A percentile compares a stretch with the other conserved stretches of the same genome.
These are phyloP conservation scores for Rachycentron canadum DNA, from an alignment of 2,797 vertebrate genomes.

Conservation along the genomic window DNA sequence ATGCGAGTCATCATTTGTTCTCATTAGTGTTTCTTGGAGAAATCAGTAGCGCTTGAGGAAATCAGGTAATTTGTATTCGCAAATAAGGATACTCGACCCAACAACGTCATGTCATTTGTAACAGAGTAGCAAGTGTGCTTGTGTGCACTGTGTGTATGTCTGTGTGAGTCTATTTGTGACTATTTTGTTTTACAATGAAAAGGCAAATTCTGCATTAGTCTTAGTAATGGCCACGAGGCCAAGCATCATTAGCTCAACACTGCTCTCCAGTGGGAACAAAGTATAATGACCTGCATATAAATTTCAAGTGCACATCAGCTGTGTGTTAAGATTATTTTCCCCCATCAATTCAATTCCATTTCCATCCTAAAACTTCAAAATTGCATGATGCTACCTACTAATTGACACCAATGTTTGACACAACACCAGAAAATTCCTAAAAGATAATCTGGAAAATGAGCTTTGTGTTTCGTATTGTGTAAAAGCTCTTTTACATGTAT, in stretches of 20 bases:
- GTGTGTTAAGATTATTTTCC: neutral
- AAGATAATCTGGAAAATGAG: neutral
- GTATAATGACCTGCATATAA: conserved; percentile 26
- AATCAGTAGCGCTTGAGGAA: conserved; percentile 85
- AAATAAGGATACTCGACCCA: conserved; percentile 78
- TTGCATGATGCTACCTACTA: neutral
- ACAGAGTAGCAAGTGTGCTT: conserved; percentile 47
- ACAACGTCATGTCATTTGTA: conserved; percentile 73
- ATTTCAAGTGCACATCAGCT: conserved; percentile 36
- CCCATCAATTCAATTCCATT: neutral
- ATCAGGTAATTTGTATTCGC: conserved; percentile 84
- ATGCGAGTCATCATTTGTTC: conserved; percentile 83
- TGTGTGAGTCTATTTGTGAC: conserved; percentile 52
- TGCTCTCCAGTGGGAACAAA: conserved; percentile 76
- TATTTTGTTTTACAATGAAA: conserved; percentile 66
- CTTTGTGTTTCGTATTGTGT: neutral
- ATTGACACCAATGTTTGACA: neutral
- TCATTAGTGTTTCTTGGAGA: conserved; percentile 85
- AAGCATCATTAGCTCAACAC: conserved; percentile 78
- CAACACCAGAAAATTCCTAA: neutral
- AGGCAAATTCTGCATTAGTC: conserved; percentile 67
- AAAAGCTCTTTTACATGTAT: neutral
- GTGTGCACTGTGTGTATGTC: conserved; percentile 13
- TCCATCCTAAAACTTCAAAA: neutral
- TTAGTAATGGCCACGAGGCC: conserved; percentile 47